These are phyloP conservation scores for Pegea sp. DNA, from an alignment of 23 tunicate genomes.

Conservation along the genomic window DNA sequence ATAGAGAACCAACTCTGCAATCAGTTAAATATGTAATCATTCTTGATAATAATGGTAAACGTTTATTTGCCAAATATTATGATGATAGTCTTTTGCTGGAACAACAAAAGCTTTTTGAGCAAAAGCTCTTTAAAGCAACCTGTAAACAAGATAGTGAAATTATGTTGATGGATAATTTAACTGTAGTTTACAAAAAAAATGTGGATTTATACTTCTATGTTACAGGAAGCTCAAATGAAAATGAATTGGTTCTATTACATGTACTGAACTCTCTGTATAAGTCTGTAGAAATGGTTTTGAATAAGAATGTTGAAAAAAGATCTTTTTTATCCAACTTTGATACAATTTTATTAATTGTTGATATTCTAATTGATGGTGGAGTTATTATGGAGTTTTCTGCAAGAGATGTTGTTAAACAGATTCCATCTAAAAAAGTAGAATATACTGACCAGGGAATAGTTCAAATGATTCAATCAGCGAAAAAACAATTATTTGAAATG, in stretches of 20 bases:
- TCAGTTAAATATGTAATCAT: slow-evolving; percentile 80
- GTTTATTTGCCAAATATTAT: slow-evolving; percentile 84
- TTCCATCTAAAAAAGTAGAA: slow-evolving; percentile 72
- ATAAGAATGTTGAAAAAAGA: slow-evolving; percentile 93
- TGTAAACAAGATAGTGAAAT: slow-evolving; percentile 91
- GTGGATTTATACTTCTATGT: slow-evolving; percentile 96
- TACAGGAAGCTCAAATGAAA: slow-evolving; percentile 73
- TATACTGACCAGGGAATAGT: too few species aligned
- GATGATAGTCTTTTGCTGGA: slow-evolving; percentile 57
- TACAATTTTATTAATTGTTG: slow-evolving; percentile 71
- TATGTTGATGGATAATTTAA: slow-evolving; percentile 76
- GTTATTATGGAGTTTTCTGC: slow-evolving; percentile 83
- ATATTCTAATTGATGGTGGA: slow-evolving; percentile 91
- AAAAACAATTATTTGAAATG: too few species aligned
- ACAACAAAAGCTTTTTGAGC: slow-evolving; percentile 83
- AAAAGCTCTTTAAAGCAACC: slow-evolving; percentile 75
- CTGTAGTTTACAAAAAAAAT: slow-evolving; percentile 91
- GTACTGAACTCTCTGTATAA: slow-evolving; percentile 81
- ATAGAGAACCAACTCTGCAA: too few species aligned
- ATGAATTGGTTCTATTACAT: slow-evolving; percentile 76
- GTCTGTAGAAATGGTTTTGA: slow-evolving; percentile 42
- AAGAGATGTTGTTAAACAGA: slow-evolving; percentile 51
- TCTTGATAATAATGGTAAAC: slow-evolving; percentile 92
- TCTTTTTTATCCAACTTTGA: slow-evolving; percentile 60
- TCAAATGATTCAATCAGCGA: too few species aligned